phyloP scores from a whole-genome alignment of 2,888 invertebrate genomes.

The Thecocarcelia acutangulata region DNA sequence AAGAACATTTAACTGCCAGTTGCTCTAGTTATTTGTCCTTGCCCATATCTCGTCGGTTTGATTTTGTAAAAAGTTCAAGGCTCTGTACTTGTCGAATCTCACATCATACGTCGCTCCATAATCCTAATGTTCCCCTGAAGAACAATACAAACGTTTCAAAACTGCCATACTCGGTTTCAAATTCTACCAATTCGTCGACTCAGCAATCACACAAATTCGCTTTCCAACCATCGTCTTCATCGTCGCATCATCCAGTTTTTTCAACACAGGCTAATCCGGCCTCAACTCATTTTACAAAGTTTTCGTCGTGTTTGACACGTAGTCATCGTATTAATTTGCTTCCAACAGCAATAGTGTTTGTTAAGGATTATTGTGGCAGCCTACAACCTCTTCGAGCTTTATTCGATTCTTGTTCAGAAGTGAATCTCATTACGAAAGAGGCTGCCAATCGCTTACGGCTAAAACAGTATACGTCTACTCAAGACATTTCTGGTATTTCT shows the following conservation, averaged over 20 bases:
- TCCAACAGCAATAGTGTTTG: conserved; percentile 41
- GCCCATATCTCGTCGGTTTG: conserved; percentile 27
- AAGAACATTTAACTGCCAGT: no score
- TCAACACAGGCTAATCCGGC: no score
- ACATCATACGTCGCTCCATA: conserved; percentile 21
- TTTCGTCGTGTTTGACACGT: no score
- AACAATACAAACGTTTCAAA: no score
- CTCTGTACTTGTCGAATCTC: conserved; percentile 25
- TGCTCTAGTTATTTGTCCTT: conserved; percentile 25
- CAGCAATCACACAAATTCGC: no score
- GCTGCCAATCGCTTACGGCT: no score
- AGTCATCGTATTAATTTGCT: conserved; percentile 1
- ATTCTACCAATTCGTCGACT: no score
- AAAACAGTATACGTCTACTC: no score
- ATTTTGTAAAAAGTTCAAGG: conserved; percentile 40
- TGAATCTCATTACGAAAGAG: conserved; percentile 50
- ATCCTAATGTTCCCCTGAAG: not conserved
- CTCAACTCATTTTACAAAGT: conserved; percentile 13
- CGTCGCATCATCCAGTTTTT: no score
- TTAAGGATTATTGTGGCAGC: conserved; percentile 28
- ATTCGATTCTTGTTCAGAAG: conserved; percentile 28
- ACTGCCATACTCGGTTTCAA: no score
- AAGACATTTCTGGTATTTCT: no score
- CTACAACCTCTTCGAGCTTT: conserved; percentile 50
- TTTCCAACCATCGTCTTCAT: no score